These are phyloP conservation scores for Melanostigma gelatinosum DNA, from an alignment of 2,113 vertebrate genomes.

Conservation along the genomic window DNA sequence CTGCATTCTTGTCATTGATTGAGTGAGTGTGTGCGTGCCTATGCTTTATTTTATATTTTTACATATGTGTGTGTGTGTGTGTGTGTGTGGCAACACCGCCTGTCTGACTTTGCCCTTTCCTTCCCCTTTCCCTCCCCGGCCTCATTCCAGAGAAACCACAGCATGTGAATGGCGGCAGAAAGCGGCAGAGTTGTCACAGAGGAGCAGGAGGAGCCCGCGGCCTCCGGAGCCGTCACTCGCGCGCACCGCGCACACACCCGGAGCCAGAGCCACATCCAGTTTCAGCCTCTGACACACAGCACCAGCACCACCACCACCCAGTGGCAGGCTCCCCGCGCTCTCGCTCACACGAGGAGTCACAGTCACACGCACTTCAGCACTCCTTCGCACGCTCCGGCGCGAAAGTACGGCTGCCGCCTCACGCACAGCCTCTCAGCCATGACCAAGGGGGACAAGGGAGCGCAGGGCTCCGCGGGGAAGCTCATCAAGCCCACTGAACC, in stretches of 20 bases:
- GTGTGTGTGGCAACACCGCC: not conserved
- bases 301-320: constrained; percentile 44
- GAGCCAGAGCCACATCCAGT: constrained; percentile 75
- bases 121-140: constrained; percentile 38
- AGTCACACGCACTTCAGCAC: constrained; percentile 70
- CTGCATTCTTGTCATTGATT: constrained; percentile 43
- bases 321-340: constrained; percentile 64
- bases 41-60: not conserved
- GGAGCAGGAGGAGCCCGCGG: constrained; percentile 68
- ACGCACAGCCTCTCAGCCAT: constrained; percentile 79
- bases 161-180: constrained; percentile 75
- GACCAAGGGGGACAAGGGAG: constrained; percentile 76
- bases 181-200: constrained; percentile 66
- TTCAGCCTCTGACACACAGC: constrained; percentile 68
- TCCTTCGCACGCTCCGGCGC: constrained; percentile 51
- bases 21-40: constrained; percentile 4
- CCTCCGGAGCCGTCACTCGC: constrained; percentile 43
- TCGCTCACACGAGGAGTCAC: constrained; percentile 72
- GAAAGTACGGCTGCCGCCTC: constrained; percentile 70
- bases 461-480: constrained; percentile 66
- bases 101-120: constrained; percentile 65
- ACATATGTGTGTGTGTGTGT: constrained; percentile 14
- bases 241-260: constrained; percentile 47
- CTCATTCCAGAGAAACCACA: constrained; percentile 69
- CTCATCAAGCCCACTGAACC: constrained; percentile 73